Evolutionary conservation across 2,888 invertebrate genomes (phyloP), one percentile per base, ranked within the genome.

Genomic region (Meloe dianella): DNA sequence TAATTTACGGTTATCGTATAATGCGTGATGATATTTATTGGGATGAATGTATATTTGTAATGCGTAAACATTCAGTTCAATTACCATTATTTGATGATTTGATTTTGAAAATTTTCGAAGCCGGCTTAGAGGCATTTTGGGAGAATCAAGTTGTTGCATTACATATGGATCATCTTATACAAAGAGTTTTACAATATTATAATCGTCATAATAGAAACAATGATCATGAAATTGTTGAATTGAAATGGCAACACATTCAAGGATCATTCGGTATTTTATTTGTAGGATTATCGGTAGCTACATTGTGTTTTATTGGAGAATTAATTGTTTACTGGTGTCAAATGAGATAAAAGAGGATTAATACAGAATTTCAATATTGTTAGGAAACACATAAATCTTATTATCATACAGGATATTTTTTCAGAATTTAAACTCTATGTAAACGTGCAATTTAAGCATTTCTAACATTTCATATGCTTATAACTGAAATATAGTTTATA

Each of bases 1-100:
- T 63, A 10, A 65, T 68, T 22, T 20, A 57, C 12, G 30, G 63
- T 20, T 68, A 66, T 56, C 35, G 61, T n/a, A 51, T 68, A 24
- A 63, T 65, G 65, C 63, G 30, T 56, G 61, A 68, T 41, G 68
- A 68, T 30, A 38, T 68, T 32, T 68, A 66, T 47, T 68, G 68
- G 68, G 61, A 59, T 20, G 61, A 63, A 30, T 61, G 61, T 38
- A 30, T 63, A 24, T 60, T 64, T 38, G 10, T 68, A 58, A 24
- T 59, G 10, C 41, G 66, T n/a, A 68, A 68, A 57, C 61, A 63
- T 59, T 66, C 65, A 2, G 41, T 68, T 27, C 35, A 63, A 7
- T 20, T 68, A 17, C 63, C 68, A n/a, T 58, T 58, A 17, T 47
- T 68, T 3, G 61, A 68, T 32, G 27, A 63, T 29, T 38, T 64